phyloP scores from a whole-genome alignment of 2,797 vertebrate species.

The Coranthus polyacanthus region DNA sequence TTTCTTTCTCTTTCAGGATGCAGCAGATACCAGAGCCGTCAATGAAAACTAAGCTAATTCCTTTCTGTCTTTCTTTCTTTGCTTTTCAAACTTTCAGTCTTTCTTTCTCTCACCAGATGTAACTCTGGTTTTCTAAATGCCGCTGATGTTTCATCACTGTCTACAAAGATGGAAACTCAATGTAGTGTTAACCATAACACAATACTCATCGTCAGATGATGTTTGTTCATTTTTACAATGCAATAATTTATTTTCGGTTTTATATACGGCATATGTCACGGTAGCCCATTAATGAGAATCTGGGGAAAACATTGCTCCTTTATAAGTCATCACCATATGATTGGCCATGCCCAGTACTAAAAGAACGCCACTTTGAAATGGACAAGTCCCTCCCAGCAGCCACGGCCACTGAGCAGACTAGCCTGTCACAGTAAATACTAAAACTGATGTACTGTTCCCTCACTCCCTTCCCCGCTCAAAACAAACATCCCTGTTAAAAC shows the following conservation, averaged over 20 bases:
- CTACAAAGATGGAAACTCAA: slow-evolving; percentile 4
- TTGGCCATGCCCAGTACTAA: slow-evolving; percentile 56
- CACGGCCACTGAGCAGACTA: slow-evolving; percentile 64
- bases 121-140: slow-evolving; percentile 22
- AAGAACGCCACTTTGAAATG: slow-evolving; percentile 39
- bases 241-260: slow-evolving; percentile 58
- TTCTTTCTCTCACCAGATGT: slow-evolving; percentile 2
- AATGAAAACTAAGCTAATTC: slow-evolving; percentile 2
- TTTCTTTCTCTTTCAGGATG: slow-evolving; percentile 65
- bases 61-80: background rate
- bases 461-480: slow-evolving; percentile 50
- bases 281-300: slow-evolving; percentile 26
- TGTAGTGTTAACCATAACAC: slow-evolving; percentile 5
- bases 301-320: slow-evolving; percentile 16
- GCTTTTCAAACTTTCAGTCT: slow-evolving; percentile 8
- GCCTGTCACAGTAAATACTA: slow-evolving; percentile 68
- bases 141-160: slow-evolving; percentile 1
- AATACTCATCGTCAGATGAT: too few relatives aligned
- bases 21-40: slow-evolving; percentile 2
- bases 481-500: slow-evolving; percentile 58
- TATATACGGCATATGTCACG: slow-evolving; percentile 37
- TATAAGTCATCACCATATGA: slow-evolving; percentile 47
- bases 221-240: slow-evolving; percentile 43
- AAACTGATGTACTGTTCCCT: slow-evolving; percentile 64
- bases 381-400: slow-evolving; percentile 28